Evolutionary conservation across 2,113 vertebrate genomes (phyloP).

Genomic region (Gavialis gangeticus): DNA sequence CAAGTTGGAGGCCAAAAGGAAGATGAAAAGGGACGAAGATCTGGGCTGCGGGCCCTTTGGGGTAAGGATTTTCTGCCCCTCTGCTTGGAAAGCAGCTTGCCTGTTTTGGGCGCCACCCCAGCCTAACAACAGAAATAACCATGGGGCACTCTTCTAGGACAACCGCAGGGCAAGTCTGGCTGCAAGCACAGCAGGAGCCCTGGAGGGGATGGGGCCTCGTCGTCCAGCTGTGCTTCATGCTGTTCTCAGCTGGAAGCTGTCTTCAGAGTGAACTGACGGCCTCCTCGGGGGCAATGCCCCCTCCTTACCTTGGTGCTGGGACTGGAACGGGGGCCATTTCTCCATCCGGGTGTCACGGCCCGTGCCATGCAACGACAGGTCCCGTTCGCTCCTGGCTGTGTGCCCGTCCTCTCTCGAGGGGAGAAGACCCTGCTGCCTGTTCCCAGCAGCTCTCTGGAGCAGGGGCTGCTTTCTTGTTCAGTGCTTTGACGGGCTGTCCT

Average conservation of each 20-base stretch:
- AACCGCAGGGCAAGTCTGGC: background rate
- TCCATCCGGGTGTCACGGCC: background rate
- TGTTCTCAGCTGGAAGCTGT: background rate
- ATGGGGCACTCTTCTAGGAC: background rate
- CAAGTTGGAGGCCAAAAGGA: constrained; percentile 48
- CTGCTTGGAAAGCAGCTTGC: constrained; percentile 32
- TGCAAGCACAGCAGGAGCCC: background rate
- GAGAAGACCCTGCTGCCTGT: background rate
- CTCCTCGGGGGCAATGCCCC: background rate
- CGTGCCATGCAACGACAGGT: background rate
- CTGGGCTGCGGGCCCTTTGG: constrained; percentile 22
- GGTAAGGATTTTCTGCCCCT: constrained; percentile 47
- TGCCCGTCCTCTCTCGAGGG: background rate
- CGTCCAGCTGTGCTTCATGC: background rate
- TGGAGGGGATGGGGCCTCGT: background rate
- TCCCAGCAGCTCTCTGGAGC: background rate
- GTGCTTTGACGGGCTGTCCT: background rate
- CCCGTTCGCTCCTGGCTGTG: background rate
- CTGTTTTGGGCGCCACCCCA: background rate
- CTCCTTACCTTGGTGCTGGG: background rate
- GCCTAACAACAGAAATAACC: background rate
- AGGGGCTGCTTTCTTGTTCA: background rate
- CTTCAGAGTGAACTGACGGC: background rate
- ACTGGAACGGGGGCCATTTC: background rate
- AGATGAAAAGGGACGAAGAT: constrained; percentile 44